Conservation (phyloP, 2,113 vertebrate genomes). For the Andinoacara biseriatus region DNA sequence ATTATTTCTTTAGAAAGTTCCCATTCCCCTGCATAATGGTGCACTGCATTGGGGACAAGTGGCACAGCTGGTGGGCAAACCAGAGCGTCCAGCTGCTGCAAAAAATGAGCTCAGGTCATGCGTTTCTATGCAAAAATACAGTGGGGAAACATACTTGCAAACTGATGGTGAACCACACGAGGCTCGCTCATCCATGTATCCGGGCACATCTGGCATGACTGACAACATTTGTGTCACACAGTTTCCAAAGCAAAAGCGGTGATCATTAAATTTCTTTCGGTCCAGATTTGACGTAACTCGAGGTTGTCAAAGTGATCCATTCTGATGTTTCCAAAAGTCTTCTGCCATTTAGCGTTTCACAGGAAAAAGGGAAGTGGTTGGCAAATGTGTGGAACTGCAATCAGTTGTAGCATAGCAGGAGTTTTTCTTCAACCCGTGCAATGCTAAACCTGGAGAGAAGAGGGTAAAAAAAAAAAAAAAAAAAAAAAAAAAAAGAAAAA, state of each 20-base stretch:
- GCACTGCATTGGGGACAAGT: background rate
- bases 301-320: constrained; percentile 19
- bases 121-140: constrained; percentile 30
- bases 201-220: constrained; percentile 47
- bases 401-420: background rate
- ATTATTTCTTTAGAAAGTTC: constrained; percentile 20
- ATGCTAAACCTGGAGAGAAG: constrained; percentile 33
- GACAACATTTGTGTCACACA: constrained; percentile 13
- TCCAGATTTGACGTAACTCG: constrained; percentile 12
- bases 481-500: background rate
- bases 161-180: constrained; percentile 20
- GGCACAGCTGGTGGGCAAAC: constrained; percentile 4
- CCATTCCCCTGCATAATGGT: background rate
- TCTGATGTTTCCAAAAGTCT: constrained; percentile 2
- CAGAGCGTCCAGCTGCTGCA: background rate
- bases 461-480: background rate
- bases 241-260: background rate
- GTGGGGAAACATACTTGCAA: constrained; percentile 11
- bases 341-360: background rate
- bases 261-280: background rate
- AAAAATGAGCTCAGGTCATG: constrained; percentile 11
- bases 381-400: constrained; percentile 11
- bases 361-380: constrained; percentile 20
- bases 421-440: background rate
- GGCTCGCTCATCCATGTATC: constrained; percentile 9